Conservation (phyloP, 2,888 invertebrate species). For the Hirtodrosophila cameraria region DNA sequence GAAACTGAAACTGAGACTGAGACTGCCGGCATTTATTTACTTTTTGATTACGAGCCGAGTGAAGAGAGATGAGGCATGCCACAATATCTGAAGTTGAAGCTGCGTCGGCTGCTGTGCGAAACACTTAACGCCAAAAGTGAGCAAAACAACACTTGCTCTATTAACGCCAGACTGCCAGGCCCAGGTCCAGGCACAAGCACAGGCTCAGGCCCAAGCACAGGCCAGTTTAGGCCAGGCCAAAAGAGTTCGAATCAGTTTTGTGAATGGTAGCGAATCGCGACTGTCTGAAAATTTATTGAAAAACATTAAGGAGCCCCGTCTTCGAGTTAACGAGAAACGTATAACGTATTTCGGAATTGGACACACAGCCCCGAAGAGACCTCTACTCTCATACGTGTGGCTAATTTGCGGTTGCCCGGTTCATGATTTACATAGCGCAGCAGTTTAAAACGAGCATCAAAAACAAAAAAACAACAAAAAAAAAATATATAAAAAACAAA, state of each 20-base stretch:
- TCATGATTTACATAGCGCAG: constrained; percentile 77
- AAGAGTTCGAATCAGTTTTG: background rate
- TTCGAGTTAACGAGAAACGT: constrained; percentile 68
- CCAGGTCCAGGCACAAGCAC: background rate
- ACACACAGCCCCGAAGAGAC: constrained; percentile 5
- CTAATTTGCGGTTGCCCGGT: constrained; percentile 78
- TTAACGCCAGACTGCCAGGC: constrained; percentile 60
- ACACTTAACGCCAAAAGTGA: constrained; percentile 83
- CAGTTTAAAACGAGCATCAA: background rate
- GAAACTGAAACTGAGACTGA: too few species aligned
- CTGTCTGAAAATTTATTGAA: constrained; percentile 71
- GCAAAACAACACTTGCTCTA: constrained; percentile 82
- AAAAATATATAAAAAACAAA: background rate
- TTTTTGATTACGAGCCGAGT: constrained; percentile 63
- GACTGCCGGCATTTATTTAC: constrained; percentile 71
- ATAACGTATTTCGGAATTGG: constrained; percentile 26
- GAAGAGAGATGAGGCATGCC: background rate
- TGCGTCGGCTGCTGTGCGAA: constrained; percentile 71
- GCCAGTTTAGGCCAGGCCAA: too few species aligned
- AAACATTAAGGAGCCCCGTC: constrained; percentile 64
- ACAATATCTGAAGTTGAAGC: background rate
- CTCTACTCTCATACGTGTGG: constrained; percentile 65
- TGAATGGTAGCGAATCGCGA: constrained; percentile 8
- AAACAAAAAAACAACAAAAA: constrained; percentile 21
- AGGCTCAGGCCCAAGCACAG: too few species aligned